phyloP scores from a whole-genome alignment of 2,888 invertebrate species.

The Cheilosia vulpina region DNA sequence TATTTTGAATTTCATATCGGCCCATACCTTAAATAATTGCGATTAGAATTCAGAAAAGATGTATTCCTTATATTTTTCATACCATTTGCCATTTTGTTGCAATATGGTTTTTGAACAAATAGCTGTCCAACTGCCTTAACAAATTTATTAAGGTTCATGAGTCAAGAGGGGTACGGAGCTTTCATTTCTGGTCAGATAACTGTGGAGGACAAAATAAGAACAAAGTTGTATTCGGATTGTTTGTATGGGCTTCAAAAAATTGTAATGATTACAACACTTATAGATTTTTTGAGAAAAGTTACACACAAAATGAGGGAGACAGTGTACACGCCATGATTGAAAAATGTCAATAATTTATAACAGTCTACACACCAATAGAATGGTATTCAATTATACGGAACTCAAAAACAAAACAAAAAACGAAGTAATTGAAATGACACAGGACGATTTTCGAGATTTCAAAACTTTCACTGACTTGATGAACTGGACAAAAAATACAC shows the following conservation, averaged over 20 bases:
- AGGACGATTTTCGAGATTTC: too few relatives aligned
- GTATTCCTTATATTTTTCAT: too few relatives aligned
- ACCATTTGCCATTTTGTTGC: too few relatives aligned
- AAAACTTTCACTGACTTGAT: background rate
- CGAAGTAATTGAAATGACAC: too few relatives aligned
- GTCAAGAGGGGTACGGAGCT: slow-evolving; percentile 28
- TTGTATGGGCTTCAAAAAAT: slow-evolving; percentile 39
- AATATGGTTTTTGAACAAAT: too few relatives aligned
- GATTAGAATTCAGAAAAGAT: too few relatives aligned
- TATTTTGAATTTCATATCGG: too few relatives aligned
- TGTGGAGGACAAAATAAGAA: slow-evolving; percentile 60
- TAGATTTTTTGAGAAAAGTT: slow-evolving; percentile 31
- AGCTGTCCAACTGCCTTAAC: slow-evolving; percentile 74
- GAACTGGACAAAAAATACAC: slow-evolving; percentile 1
- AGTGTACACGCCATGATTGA: slow-evolving; percentile 57
- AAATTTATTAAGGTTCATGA: slow-evolving; percentile 55
- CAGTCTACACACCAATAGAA: background rate
- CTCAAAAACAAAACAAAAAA: background rate
- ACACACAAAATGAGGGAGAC: slow-evolving; percentile 52
- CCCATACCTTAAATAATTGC: too few relatives aligned
- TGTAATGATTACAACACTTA: slow-evolving; percentile 58
- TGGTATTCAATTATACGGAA: too few relatives aligned
- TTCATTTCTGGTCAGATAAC: slow-evolving; percentile 61
- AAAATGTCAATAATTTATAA: too few relatives aligned
- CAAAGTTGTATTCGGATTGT: slow-evolving; percentile 57